Percentiles rank a stretch among this genome's conserved stretches.
These are phyloP conservation scores for Benitochromis conjunctus DNA, from an alignment of 2,113 vertebrate genomes.

Conservation along the genomic window DNA sequence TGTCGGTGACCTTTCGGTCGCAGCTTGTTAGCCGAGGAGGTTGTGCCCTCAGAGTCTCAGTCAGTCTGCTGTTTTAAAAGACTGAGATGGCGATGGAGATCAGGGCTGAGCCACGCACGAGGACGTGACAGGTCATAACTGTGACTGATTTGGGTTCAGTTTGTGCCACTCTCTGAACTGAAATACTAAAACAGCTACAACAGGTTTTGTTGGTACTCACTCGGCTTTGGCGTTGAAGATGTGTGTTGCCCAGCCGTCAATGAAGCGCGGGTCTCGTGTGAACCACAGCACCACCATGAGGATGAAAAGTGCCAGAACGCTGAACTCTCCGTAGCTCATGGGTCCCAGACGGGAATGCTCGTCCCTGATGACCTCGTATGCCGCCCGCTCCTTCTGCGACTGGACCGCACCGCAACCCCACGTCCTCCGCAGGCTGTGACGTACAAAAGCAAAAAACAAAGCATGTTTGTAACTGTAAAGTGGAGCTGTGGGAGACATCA, in stretches of 20 bases:
- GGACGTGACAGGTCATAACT: background rate
- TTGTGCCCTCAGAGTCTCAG: background rate
- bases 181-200: background rate
- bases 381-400: constrained; percentile 71
- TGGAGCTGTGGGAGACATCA: background rate
- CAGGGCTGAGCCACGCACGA: fast-evolving
- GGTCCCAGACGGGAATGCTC: constrained; percentile 82
- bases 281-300: constrained; percentile 90
- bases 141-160: background rate
- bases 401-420: constrained; percentile 75
- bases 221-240: constrained; percentile 79
- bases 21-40: background rate
- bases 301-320: constrained; percentile 80
- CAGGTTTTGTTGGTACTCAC: constrained; percentile 65
- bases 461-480: background rate
- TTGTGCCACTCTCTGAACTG: background rate
- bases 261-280: constrained; percentile 86
- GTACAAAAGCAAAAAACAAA: background rate
- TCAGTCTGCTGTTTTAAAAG: background rate
- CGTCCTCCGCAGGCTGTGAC: constrained; percentile 74
- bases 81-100: fast-evolving
- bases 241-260: constrained; percentile 83
- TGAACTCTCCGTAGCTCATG: constrained; percentile 82
- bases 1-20: background rate
- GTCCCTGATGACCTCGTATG: constrained; percentile 71